These are phyloP conservation scores for Acutogordius australiensis DNA, from an alignment of 2,888 invertebrate genomes.

Conservation along the genomic window DNA sequence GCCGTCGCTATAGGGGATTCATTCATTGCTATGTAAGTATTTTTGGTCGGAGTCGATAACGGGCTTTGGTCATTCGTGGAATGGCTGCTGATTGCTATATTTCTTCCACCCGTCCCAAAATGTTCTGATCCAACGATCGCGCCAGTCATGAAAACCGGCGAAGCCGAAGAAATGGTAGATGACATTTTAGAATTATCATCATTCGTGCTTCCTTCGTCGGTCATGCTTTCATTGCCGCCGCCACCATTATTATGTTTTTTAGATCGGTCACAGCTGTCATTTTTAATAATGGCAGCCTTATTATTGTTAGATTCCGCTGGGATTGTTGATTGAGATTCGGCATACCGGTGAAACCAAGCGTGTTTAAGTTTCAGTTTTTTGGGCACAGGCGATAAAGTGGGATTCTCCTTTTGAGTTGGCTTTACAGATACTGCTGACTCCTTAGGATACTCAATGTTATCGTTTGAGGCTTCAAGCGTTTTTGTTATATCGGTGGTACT, in stretches of 20 bases:
- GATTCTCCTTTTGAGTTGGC: background rate
- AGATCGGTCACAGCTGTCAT: background rate
- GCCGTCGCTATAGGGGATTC: too few relatives aligned
- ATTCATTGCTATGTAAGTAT: too few relatives aligned
- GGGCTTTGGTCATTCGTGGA: too few relatives aligned
- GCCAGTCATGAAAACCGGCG: background rate
- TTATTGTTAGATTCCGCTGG: background rate
- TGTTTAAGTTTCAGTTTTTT: background rate
- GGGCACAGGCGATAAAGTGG: background rate
- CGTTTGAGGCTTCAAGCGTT: background rate
- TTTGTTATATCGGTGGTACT: too few relatives aligned
- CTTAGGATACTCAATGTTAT: background rate
- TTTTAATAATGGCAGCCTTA: background rate
- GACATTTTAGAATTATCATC: background rate
- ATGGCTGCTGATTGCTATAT: too few relatives aligned
- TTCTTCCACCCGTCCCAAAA: too few relatives aligned
- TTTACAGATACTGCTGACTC: too few relatives aligned
- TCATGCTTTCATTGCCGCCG: background rate
- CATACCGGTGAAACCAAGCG: background rate
- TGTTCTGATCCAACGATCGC: too few relatives aligned
- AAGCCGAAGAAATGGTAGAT: background rate
- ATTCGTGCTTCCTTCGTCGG: background rate
- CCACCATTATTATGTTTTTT: background rate
- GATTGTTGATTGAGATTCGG: too few relatives aligned
- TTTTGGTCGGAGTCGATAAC: too few relatives aligned